These are phyloP conservation scores for Oligia fasciuncula DNA, from an alignment of 2,888 invertebrate genomes.

Conservation along the genomic window DNA sequence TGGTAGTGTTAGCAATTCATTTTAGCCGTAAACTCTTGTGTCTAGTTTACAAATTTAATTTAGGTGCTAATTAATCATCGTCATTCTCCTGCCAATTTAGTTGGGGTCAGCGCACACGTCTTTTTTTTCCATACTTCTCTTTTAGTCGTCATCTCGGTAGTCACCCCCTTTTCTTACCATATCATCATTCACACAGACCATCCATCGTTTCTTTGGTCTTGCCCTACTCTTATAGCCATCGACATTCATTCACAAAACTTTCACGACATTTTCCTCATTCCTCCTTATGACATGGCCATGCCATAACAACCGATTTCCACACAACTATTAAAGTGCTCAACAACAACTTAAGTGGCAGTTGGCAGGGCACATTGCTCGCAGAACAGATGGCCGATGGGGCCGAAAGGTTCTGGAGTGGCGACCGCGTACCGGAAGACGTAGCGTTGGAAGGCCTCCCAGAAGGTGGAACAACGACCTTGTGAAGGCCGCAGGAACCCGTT, in stretches of 20 bases:
- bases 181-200: neutral
- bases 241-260: neutral
- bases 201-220: neutral
- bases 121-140: neutral
- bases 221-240: neutral
- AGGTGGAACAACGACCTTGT: too few relatives aligned
- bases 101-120: too few relatives aligned
- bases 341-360: too few relatives aligned
- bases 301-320: neutral
- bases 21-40: slow-evolving; percentile 12
- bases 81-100: neutral
- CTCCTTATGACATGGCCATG: neutral
- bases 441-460: too few relatives aligned
- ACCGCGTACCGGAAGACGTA: too few relatives aligned
- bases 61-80: neutral
- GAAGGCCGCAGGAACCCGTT: too few relatives aligned
- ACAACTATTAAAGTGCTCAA: neutral
- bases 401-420: too few relatives aligned
- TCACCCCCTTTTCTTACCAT: neutral
- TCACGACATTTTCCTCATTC: neutral
- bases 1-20: slow-evolving; percentile 23
- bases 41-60: slow-evolving; percentile 6
- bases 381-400: too few relatives aligned
- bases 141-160: neutral
- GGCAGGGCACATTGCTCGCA: too few relatives aligned